Percentiles rank a stretch among this genome's conserved stretches.
Evolutionary conservation across 2,888 invertebrate species (phyloP).

Genomic region (Epirrhoe alternata): DNA sequence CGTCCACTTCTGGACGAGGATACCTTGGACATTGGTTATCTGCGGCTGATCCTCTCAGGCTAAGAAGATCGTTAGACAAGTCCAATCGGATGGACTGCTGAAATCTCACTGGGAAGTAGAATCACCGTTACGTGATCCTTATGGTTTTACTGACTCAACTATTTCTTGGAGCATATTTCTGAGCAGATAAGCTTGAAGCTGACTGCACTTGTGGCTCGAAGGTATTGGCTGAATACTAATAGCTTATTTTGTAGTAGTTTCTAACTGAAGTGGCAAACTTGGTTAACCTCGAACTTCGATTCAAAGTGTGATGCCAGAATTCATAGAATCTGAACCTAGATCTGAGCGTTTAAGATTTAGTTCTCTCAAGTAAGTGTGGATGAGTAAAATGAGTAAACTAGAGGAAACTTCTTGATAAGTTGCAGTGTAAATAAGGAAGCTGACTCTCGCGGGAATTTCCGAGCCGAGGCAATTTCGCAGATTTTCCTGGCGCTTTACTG

Average conservation of each 20-base stretch:
- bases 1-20: too few relatives aligned
- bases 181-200: not conserved
- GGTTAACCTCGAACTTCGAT: not conserved
- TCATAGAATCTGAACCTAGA: too few relatives aligned
- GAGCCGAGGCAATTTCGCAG: slow-evolving; percentile 10
- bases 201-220: not conserved
- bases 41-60: too few relatives aligned
- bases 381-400: slow-evolving; percentile 2
- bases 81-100: too few relatives aligned
- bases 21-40: too few relatives aligned
- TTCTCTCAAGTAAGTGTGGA: too few relatives aligned
- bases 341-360: too few relatives aligned
- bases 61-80: too few relatives aligned
- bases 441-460: slow-evolving; percentile 22
- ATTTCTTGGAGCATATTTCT: not conserved
- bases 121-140: too few relatives aligned
- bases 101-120: too few relatives aligned
- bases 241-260: not conserved
- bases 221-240: not conserved
- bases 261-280: not conserved
- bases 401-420: slow-evolving; percentile 19
- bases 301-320: not conserved
- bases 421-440: slow-evolving; percentile 13
- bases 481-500: slow-evolving; percentile 16
- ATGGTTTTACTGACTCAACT: too few relatives aligned